Conservation (phyloP, 2,797 vertebrate genomes). For the Saguinus oedipus region DNA sequence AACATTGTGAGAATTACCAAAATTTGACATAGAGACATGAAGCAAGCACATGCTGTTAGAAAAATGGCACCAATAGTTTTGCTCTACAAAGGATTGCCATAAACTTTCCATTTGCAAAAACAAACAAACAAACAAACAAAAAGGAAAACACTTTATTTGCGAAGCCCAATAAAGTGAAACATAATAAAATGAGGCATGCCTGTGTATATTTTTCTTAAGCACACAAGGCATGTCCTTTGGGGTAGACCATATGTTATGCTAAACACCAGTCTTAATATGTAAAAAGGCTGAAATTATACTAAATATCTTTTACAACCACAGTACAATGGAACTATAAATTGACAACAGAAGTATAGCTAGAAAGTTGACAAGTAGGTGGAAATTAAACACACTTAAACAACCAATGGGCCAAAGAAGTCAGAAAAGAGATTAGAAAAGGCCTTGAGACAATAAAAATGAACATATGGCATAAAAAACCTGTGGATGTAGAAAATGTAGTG, state of each 20-base stretch:
- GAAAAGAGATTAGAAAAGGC: neutral
- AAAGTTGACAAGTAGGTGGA: neutral
- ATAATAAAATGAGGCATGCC: neutral
- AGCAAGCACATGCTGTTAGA: neutral
- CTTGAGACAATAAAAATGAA: neutral
- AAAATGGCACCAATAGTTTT: neutral
- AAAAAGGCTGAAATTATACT: neutral
- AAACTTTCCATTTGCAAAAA: neutral
- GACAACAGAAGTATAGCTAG: too few species aligned
- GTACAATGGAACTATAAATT: neutral
- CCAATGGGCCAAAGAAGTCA: neutral
- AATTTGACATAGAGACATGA: neutral
- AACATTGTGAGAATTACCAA: neutral
- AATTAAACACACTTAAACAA: neutral
- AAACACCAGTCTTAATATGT: neutral
- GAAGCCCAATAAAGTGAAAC: neutral
- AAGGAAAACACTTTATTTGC: neutral
- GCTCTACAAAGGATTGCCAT: neutral
- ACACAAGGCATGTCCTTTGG: neutral
- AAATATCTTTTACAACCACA: neutral
- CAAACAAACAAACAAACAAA: neutral
- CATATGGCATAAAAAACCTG: too few species aligned
- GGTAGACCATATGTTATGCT: too few species aligned
- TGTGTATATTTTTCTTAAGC: neutral
- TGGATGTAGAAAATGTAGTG: neutral